Evolutionary conservation across 2,888 invertebrate genomes (phyloP), one percentile per base, ranked within the genome.

Genomic region (Norana najaformis): DNA sequence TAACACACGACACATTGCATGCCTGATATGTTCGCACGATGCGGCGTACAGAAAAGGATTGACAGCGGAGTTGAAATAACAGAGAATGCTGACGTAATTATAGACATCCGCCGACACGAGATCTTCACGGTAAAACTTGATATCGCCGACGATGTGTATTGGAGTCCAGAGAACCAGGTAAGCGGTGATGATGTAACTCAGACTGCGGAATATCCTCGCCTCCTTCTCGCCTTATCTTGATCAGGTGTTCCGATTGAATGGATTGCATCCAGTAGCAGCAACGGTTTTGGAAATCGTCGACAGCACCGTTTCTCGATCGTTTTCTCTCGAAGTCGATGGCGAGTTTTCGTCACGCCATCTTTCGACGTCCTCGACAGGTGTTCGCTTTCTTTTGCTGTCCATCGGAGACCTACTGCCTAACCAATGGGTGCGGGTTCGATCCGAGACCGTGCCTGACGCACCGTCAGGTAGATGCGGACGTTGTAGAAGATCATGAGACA

Each of bases 11-110:
- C 3, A 13, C 69, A 69, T 69, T 8, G 91, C 92, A 30, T 88
- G 39, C 37, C 90, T 89, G 83, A 92, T 91, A 23, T 91, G 91
- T n/a, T 90, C 85, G 41, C 88, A 91, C 88, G 91, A 91, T 89
- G 38, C 92, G 30, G 92, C 92, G 88, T 92, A 92, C 1, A 92
- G 89, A 69, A 92, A 90, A 2, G 92, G 92, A 89, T 92, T 92
- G 47, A 92, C 53, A 16, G 92, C 92, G 13, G 91, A 91, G 90
- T 92, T 92, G 88, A 92, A 90, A 38, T 92, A 92, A 34, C 92
- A 91, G 82, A 92, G 69, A 91, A 91, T 91, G 85, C 92, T 92
- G 35, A 91, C 91, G 88, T 85, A 82, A 20, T 88, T 90, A 90
- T 90, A 92, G 20, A 91, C 39, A 8, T 85, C 36, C 18, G 47